phyloP scores from a whole-genome alignment of 2,113 vertebrate species.

The Tylochromis polylepis region DNA sequence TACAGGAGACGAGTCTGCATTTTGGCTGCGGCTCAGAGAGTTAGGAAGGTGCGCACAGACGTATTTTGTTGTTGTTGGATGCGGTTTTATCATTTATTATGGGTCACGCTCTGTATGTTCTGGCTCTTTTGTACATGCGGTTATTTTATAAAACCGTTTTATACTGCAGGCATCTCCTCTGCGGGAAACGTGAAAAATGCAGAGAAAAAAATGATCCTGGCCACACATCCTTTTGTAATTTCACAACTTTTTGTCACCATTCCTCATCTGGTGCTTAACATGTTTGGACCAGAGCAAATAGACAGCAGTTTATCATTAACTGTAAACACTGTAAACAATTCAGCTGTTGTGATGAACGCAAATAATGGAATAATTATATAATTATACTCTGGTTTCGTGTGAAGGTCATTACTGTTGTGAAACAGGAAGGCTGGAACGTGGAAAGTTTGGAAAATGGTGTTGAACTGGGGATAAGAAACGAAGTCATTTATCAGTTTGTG shows the following conservation, averaged over 20 bases:
- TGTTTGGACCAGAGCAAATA: background rate
- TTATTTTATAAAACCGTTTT: background rate
- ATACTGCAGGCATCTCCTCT: background rate
- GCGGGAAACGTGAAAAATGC: background rate
- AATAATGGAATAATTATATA: slow-evolving; percentile 35
- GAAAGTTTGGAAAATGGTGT: background rate
- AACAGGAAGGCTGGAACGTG: background rate
- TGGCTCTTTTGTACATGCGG: background rate
- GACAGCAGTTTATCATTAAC: slow-evolving; percentile 3
- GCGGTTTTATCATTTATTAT: background rate
- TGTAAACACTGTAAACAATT: background rate
- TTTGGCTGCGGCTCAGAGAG: background rate
- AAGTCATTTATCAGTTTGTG: background rate
- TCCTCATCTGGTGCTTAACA: background rate
- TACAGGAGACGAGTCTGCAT: background rate
- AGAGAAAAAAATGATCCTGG: background rate
- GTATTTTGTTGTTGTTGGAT: slow-evolving; percentile 4
- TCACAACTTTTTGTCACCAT: background rate
- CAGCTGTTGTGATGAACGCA: slow-evolving; percentile 8
- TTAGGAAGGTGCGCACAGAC: background rate
- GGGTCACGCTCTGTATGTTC: background rate
- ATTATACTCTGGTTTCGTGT: slow-evolving; percentile 12
- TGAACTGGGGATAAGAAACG: slow-evolving; percentile 1
- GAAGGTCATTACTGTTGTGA: slow-evolving; percentile 6
- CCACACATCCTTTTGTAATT: background rate